These are phyloP conservation scores for Drosophila tristis DNA, from an alignment of 1,140 invertebrate genomes.

Conservation along the genomic window DNA sequence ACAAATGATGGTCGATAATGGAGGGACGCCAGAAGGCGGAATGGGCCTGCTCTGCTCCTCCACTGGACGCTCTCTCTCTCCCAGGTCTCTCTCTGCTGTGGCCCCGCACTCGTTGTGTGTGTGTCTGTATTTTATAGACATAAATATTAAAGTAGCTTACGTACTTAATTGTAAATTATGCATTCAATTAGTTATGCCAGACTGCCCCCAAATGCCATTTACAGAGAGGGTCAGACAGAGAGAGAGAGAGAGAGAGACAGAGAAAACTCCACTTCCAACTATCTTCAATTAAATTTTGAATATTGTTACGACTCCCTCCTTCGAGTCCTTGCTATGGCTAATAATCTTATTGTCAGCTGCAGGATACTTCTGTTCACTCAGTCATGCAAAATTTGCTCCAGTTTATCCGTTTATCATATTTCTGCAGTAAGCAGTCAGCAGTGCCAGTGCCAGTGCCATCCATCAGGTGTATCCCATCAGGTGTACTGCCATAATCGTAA, in stretches of 20 bases:
- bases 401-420: too few relatives aligned
- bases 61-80: neutral
- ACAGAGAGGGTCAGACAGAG: slow-evolving; percentile 10
- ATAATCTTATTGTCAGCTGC: slow-evolving; percentile 51
- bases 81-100: neutral
- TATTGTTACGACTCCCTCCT: slow-evolving; percentile 22
- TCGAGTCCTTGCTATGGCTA: slow-evolving; percentile 12
- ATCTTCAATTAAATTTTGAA: slow-evolving; percentile 53
- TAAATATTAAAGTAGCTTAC: slow-evolving; percentile 82
- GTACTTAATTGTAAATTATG: slow-evolving; percentile 81
- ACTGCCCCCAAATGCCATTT: slow-evolving; percentile 37
- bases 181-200: slow-evolving; percentile 76
- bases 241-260: neutral
- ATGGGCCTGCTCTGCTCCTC: slow-evolving; percentile 2
- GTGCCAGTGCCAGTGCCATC: too few relatives aligned
- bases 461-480: slow-evolving; percentile 10
- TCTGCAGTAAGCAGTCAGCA: too few relatives aligned
- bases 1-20: slow-evolving; percentile 79
- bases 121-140: slow-evolving; percentile 64
- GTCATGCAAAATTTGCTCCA: slow-evolving; percentile 17
- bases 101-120: slow-evolving; percentile 1
- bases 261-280: slow-evolving; percentile 8
- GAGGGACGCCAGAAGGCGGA: slow-evolving; percentile 5
- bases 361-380: slow-evolving; percentile 24
- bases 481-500: neutral